phyloP scores from a whole-genome alignment of 2,113 vertebrate genomes.

The Tachysurus vachellii region DNA sequence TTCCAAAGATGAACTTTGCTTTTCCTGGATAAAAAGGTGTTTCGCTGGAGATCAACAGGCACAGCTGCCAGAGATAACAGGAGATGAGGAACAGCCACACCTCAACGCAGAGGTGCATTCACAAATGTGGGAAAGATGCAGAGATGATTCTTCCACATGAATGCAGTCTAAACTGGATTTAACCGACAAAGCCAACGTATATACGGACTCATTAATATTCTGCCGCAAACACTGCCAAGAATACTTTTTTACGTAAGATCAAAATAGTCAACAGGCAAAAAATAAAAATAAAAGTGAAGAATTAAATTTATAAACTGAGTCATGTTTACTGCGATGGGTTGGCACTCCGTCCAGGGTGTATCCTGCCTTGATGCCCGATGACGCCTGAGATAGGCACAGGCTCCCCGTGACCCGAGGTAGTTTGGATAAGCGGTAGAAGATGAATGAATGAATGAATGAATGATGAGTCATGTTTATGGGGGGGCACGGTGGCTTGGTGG shows the following conservation, averaged over 20 bases:
- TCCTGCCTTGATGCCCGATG: no score
- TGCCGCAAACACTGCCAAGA: background rate
- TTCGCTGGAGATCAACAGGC: background rate
- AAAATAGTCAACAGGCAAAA: background rate
- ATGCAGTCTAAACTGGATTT: conserved; percentile 4
- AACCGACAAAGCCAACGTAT: background rate
- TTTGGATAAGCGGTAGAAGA: no score
- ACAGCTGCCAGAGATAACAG: conserved; percentile 5
- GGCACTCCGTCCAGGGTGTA: no score
- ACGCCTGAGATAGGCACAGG: no score
- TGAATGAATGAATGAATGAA: no score
- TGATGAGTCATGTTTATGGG: no score
- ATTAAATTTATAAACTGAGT: background rate
- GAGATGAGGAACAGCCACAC: conserved; percentile 8
- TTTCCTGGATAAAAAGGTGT: conserved; percentile 29
- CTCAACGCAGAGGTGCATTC: background rate
- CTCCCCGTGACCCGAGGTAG: no score
- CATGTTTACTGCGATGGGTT: background rate
- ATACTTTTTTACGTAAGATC: background rate
- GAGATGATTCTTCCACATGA: conserved; percentile 1
- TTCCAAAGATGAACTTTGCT: conserved; percentile 33
- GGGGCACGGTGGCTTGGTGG: no score
- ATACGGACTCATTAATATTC: background rate
- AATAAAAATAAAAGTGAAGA: background rate
- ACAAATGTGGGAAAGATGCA: background rate